phyloP scores from a whole-genome alignment of 2,888 invertebrate genomes.

The Agrenia bidenticulata region DNA sequence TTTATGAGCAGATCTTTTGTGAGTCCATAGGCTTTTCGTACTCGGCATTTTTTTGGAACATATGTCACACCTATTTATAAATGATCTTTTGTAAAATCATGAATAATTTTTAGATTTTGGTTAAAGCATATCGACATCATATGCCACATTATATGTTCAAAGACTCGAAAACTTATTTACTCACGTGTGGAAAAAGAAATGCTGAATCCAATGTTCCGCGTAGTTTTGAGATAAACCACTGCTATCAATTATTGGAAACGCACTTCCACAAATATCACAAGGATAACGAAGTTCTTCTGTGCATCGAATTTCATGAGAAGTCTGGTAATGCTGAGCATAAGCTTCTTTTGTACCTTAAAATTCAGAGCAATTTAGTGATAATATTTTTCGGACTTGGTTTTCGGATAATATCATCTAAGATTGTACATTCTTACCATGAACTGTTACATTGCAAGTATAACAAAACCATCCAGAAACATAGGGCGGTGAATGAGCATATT shows the following conservation, averaged over 20 bases:
- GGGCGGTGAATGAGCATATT: slow-evolving; percentile 31
- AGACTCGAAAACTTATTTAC: slow-evolving; percentile 25
- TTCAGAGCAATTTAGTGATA: no score
- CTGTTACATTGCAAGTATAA: slow-evolving; percentile 34
- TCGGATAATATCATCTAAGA: no score
- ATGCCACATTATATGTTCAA: no score
- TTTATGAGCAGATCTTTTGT: slow-evolving; percentile 39
- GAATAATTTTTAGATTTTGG: no score
- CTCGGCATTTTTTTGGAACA: slow-evolving; percentile 44
- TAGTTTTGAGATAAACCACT: slow-evolving; percentile 35
- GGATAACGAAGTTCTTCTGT: slow-evolving; percentile 37
- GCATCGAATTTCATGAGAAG: slow-evolving; percentile 1
- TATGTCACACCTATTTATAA: slow-evolving; percentile 32
- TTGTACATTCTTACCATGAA: slow-evolving; percentile 33
- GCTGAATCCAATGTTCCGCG: slow-evolving; percentile 46
- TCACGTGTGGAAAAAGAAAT: slow-evolving; percentile 47
- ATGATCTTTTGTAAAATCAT: no score
- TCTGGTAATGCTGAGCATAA: slow-evolving; percentile 33
- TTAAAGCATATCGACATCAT: no score
- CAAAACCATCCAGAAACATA: slow-evolving; percentile 45
- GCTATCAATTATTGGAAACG: slow-evolving; percentile 23
- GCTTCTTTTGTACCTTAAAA: slow-evolving; percentile 21
- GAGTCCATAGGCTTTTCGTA: slow-evolving; percentile 40
- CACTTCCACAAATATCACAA: slow-evolving; percentile 45
- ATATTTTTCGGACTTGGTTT: no score